Conservation (phyloP, 2,888 invertebrate genomes). For the Cetonia aurata region DNA sequence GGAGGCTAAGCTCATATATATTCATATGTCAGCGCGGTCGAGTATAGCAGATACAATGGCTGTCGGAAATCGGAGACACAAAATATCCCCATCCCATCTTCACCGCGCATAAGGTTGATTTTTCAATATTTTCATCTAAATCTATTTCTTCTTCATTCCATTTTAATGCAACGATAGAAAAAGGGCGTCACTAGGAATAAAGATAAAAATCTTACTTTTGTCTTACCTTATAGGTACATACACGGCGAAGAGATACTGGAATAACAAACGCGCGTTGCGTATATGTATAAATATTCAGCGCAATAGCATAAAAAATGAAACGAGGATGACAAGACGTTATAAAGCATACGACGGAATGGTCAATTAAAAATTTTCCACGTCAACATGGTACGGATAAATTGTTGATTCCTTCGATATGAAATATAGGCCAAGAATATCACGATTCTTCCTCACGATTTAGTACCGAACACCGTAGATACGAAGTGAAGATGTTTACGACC, state of each 20-base stretch:
- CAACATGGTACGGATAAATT: conserved; percentile 16
- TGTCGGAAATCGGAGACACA: conserved; percentile 1
- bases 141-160: no score
- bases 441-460: conserved; percentile 20
- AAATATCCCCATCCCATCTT: background rate
- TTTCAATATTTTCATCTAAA: no score
- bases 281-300: conserved; percentile 46
- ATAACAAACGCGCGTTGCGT: conserved; percentile 21
- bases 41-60: background rate
- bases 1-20: conserved; percentile 40
- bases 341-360: conserved; percentile 26
- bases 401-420: conserved; percentile 19
- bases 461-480: conserved; percentile 7
- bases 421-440: conserved; percentile 37
- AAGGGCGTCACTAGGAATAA: background rate
- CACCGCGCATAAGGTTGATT: background rate
- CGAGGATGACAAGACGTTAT: conserved; percentile 32
- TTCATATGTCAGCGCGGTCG: conserved; percentile 13
- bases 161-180: background rate
- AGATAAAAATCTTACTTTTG: background rate
- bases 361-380: conserved; percentile 45
- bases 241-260: background rate
- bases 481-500: conserved; percentile 8
- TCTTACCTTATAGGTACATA: background rate
- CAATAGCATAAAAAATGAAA: conserved; percentile 31